Percentiles rank a stretch among this genome's conserved stretches.
Evolutionary conservation across 1,140 invertebrate species (phyloP).

Genomic region (Drosophila nebulosa): DNA sequence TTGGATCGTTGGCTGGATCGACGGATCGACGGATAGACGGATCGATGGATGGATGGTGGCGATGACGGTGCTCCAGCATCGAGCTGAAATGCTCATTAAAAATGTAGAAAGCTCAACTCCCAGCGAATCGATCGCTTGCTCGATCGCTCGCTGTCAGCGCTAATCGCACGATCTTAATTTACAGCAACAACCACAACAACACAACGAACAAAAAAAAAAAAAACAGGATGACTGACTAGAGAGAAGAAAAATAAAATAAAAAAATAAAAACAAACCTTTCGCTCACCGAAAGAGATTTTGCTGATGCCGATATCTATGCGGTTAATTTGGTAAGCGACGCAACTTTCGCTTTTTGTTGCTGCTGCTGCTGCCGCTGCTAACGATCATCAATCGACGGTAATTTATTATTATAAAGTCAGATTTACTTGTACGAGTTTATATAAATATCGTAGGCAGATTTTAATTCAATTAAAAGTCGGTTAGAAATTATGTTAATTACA

Average conservation of each 20-base stretch:
- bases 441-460: constrained; percentile 32
- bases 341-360: constrained; percentile 7
- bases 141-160: constrained; percentile 60
- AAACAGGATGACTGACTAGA: constrained; percentile 32
- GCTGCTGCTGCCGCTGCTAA: constrained; percentile 39
- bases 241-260: not conserved
- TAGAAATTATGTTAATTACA: constrained; percentile 75
- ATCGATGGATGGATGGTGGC: constrained; percentile 15
- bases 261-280: constrained; percentile 1
- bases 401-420: constrained; percentile 70
- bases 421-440: constrained; percentile 44
- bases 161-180: constrained; percentile 79
- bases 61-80: constrained; percentile 54
- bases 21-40: constrained; percentile 4
- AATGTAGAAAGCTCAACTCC: constrained; percentile 71
- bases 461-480: constrained; percentile 77
- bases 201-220: constrained; percentile 7
- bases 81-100: constrained; percentile 75
- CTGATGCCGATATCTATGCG: constrained; percentile 4
- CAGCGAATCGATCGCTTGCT: constrained; percentile 30
- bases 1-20: constrained; percentile 1
- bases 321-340: constrained; percentile 35
- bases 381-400: constrained; percentile 76
- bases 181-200: constrained; percentile 52
- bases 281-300: not conserved